phyloP scores from a whole-genome alignment of 2,113 vertebrate species.

The Euleptes europaea region DNA sequence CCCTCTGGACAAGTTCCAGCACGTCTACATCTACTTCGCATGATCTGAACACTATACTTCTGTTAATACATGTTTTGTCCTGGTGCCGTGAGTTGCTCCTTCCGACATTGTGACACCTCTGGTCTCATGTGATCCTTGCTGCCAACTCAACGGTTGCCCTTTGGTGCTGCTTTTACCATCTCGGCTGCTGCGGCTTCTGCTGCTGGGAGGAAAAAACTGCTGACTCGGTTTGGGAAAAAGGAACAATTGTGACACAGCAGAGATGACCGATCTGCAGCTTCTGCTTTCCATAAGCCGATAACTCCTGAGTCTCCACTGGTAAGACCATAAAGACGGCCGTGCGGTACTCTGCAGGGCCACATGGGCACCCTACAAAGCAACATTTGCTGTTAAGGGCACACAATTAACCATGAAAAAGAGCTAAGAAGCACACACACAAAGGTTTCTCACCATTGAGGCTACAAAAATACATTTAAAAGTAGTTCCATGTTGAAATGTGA shows the following conservation, averaged over 20 bases:
- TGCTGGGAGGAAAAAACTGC: slow-evolving; percentile 24
- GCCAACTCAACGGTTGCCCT: accelerated
- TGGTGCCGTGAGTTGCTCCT: not conserved
- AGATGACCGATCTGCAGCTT: not conserved
- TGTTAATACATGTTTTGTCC: not conserved
- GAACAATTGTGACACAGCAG: not conserved
- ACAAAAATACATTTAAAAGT: too few species aligned
- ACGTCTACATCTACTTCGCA: too few species aligned
- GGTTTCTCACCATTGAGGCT: too few species aligned
- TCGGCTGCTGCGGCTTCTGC: slow-evolving; percentile 34
- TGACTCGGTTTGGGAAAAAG: not conserved
- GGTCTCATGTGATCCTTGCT: not conserved
- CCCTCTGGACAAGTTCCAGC: too few species aligned
- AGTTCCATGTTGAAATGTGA: too few species aligned
- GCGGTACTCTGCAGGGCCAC: not conserved
- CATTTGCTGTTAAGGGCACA: too few species aligned
- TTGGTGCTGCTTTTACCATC: not conserved
- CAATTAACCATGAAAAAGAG: too few species aligned
- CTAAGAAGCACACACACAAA: too few species aligned
- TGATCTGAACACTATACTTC: too few species aligned
- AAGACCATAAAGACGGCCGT: not conserved
- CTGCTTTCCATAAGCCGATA: not conserved
- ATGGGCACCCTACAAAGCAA: too few species aligned
- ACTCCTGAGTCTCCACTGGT: not conserved
- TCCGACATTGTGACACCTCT: slow-evolving; percentile 6